Percentiles rank a stretch among this genome's conserved stretches.
Conservation (phyloP, 1,140 invertebrate genomes). For the Neomicropteryx cornuta region DNA sequence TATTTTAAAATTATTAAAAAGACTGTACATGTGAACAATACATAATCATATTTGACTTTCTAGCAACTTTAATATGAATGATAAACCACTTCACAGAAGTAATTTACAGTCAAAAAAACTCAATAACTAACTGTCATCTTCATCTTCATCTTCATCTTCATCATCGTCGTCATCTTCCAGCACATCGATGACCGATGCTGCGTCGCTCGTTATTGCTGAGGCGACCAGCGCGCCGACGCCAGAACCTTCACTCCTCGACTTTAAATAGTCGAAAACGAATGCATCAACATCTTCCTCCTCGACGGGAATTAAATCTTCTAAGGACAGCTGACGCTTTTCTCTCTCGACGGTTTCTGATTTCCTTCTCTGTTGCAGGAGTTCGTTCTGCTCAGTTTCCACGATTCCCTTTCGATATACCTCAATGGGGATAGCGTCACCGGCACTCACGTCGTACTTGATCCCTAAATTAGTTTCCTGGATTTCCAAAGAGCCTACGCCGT, state of each 20-base stretch:
- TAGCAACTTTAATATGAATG: too few species aligned
- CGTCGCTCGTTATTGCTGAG: slow-evolving; percentile 25
- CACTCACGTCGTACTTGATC: slow-evolving; percentile 41
- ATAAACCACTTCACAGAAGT: too few species aligned
- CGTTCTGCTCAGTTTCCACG: slow-evolving; percentile 38
- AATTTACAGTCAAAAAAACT: too few species aligned
- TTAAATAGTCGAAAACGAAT: slow-evolving; percentile 28
- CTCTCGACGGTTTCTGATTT: slow-evolving; percentile 21
- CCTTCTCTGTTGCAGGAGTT: slow-evolving; percentile 24
- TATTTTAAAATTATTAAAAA: too few species aligned
- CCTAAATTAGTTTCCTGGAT: slow-evolving; percentile 42
- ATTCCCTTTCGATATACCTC: slow-evolving; percentile 47
- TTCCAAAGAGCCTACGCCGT: slow-evolving; percentile 32
- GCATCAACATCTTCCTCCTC: slow-evolving; percentile 31
- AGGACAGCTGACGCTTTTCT: slow-evolving; percentile 25
- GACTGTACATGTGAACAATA: too few species aligned
- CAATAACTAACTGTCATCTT: too few species aligned
- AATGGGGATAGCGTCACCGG: slow-evolving; percentile 32
- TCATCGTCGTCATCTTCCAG: slow-evolving; percentile 11
- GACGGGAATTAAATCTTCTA: slow-evolving; percentile 28
- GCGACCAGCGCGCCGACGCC: slow-evolving; percentile 27
- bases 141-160: slow-evolving; percentile 17
- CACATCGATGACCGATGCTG: slow-evolving; percentile 19
- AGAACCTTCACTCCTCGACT: slow-evolving; percentile 24
- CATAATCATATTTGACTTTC: too few species aligned